Percentiles rank a stretch among this genome's conserved stretches.
Conservation (phyloP, 2,113 vertebrate genomes). For the Sporophila hypoxantha region DNA sequence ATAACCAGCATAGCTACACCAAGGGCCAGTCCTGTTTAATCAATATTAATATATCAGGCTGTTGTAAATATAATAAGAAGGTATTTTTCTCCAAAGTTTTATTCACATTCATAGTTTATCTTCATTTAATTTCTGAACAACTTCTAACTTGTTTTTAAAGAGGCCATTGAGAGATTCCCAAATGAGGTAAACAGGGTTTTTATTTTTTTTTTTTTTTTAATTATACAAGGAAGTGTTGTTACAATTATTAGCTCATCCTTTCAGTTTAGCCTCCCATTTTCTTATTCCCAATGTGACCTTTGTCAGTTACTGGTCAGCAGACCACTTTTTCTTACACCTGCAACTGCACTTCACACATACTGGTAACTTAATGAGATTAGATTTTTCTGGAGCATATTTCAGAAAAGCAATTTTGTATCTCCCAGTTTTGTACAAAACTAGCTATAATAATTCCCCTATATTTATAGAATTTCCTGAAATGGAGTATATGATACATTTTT, state of each 20-base stretch:
- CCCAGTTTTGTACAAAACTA: background rate
- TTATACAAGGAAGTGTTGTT: rapidly evolving
- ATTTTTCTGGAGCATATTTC: background rate
- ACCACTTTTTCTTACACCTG: background rate
- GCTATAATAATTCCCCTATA: background rate
- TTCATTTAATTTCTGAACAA: background rate
- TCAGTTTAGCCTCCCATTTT: background rate
- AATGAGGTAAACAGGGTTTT: background rate
- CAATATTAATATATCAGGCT: background rate
- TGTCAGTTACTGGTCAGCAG: background rate
- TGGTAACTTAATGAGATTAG: background rate
- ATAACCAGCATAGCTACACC: background rate
- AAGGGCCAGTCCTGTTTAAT: background rate
- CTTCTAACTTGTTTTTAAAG: background rate
- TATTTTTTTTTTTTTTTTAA: background rate
- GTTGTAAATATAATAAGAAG: background rate
- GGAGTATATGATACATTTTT: background rate
- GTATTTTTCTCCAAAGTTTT: background rate
- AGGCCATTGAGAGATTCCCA: background rate
- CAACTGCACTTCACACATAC: background rate
- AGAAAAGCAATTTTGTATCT: background rate
- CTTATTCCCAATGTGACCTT: background rate
- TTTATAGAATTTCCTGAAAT: background rate
- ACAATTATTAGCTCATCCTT: background rate
- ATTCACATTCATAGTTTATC: background rate